phyloP scores from a whole-genome alignment of 2,797 vertebrate genomes.

The Crypturellus tataupa region DNA sequence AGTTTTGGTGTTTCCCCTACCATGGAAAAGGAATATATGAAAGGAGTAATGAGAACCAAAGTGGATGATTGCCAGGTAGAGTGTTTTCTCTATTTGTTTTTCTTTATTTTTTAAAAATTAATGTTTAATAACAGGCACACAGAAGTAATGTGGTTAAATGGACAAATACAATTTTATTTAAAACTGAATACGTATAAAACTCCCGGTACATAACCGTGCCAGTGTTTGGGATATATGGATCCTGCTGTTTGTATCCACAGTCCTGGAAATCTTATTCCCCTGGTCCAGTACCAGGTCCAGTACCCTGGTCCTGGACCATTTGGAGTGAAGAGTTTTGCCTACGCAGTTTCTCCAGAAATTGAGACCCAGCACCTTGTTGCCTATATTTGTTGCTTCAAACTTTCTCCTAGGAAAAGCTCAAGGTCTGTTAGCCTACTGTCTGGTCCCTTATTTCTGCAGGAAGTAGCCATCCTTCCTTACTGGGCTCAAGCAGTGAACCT shows the following conservation, averaged over 20 bases:
- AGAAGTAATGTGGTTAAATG: not conserved
- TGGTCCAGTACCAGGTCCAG: too few relatives aligned
- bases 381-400: not conserved
- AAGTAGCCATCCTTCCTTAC: not conserved
- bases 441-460: not conserved
- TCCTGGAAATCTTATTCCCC: not conserved
- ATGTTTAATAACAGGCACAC: not conserved
- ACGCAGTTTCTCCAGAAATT: not conserved
- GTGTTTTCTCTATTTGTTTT: not conserved
- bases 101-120: too few relatives aligned
- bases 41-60: constrained; percentile 98
- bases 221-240: not conserved
- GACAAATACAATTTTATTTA: not conserved
- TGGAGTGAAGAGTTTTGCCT: not conserved
- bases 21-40: constrained; percentile 99
- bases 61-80: constrained; percentile 99
- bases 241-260: not conserved
- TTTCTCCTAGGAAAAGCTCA: not conserved
- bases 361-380: not conserved
- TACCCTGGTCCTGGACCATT: too few relatives aligned
- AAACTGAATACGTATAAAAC: not conserved
- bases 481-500: not conserved
- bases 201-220: not conserved
- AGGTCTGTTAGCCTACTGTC: not conserved
- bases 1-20: constrained; percentile 99